phyloP scores from a whole-genome alignment of 2,888 invertebrate genomes.

The Carabus problematicus region DNA sequence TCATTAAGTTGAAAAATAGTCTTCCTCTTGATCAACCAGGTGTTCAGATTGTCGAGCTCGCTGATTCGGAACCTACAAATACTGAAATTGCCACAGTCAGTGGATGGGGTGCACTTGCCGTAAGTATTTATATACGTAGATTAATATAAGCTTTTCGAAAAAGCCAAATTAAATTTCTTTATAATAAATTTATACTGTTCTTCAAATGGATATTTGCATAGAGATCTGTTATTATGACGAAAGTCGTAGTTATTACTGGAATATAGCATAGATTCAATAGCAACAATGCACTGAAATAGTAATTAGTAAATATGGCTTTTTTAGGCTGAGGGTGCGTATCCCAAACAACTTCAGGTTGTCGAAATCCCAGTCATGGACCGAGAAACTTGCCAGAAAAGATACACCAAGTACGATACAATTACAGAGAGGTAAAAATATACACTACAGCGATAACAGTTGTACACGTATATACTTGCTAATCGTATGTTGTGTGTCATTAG shows the following conservation, averaged over 20 bases:
- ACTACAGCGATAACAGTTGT: not conserved
- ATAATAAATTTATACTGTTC: too few species aligned
- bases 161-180: not conserved
- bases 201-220: too few species aligned
- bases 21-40: slow-evolving; percentile 50
- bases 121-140: slow-evolving; percentile 13
- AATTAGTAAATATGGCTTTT: not conserved
- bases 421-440: slow-evolving; percentile 9
- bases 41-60: slow-evolving; percentile 51
- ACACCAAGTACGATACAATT: slow-evolving; percentile 1
- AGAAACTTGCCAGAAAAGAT: slow-evolving; percentile 15
- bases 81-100: slow-evolving; percentile 34
- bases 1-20: slow-evolving; percentile 25
- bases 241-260: too few species aligned
- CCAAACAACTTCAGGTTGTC: slow-evolving; percentile 21
- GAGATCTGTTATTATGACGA: too few species aligned
- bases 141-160: not conserved
- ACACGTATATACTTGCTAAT: not conserved
- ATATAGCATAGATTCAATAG: too few species aligned
- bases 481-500: slow-evolving; percentile 3
- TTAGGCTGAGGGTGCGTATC: slow-evolving; percentile 14
- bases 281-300: too few species aligned
- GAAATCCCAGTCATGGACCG: slow-evolving; percentile 21
- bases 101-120: slow-evolving; percentile 44
- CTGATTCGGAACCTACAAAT: slow-evolving; percentile 28